Percentiles rank a stretch among this genome's conserved stretches.
Evolutionary conservation across 2,113 vertebrate genomes (phyloP).

Genomic region (Sorex araneus): DNA sequence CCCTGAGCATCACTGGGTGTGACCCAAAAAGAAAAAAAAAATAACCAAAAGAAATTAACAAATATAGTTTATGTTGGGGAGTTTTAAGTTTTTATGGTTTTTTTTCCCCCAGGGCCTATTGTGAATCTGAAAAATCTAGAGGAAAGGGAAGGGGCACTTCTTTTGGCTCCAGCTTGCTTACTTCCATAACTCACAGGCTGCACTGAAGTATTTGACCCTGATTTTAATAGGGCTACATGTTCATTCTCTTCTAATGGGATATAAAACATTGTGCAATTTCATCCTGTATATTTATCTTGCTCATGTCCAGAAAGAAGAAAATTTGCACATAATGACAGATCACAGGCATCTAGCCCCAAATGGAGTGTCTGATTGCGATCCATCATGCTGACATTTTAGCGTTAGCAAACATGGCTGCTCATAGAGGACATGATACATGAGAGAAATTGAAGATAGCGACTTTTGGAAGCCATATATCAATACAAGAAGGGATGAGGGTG

Average conservation of each 20-base stretch:
- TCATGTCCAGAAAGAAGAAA: constrained; percentile 18
- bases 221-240: constrained; percentile 11
- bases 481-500: background rate
- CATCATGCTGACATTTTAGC: constrained; percentile 69
- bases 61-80: background rate
- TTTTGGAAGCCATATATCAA: constrained; percentile 47
- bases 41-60: background rate
- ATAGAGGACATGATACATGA: background rate
- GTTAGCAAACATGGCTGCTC: constrained; percentile 67
- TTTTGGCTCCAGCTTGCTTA: background rate
- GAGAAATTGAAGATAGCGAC: constrained; percentile 29
- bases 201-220: background rate
- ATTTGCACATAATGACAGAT: constrained; percentile 70
- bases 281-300: constrained; percentile 65
- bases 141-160: background rate
- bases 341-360: constrained; percentile 36
- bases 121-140: background rate
- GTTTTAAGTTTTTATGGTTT: no score
- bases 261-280: constrained; percentile 43
- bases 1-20: no score
- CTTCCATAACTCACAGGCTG: background rate
- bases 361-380: constrained; percentile 67
- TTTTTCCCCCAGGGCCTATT: background rate
- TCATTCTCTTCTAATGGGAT: constrained; percentile 52
- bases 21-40: no score